Conservation (phyloP, 2,113 vertebrate species). For the Coturnix japonica region DNA sequence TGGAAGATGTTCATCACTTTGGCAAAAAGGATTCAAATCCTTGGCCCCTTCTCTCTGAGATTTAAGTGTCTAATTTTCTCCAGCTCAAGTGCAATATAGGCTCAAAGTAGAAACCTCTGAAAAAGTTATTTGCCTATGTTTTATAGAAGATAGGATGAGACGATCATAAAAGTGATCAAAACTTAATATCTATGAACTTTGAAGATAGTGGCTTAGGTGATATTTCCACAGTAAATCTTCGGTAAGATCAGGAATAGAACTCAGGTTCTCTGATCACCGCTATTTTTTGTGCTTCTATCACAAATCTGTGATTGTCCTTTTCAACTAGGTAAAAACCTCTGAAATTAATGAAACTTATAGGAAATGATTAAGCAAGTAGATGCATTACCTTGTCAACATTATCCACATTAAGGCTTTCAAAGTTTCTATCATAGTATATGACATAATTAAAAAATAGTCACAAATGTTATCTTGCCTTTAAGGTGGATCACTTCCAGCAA, state of each 20-base stretch:
- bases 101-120: slow-evolving; percentile 2
- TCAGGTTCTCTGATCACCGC: background rate
- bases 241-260: background rate
- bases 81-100: slow-evolving; percentile 19
- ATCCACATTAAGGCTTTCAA: background rate
- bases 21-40: slow-evolving; percentile 32
- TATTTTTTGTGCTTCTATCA: background rate
- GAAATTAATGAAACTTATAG: background rate
- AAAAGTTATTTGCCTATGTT: slow-evolving; percentile 48
- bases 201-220: slow-evolving; percentile 20
- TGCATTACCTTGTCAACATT: background rate
- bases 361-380: background rate
- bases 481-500: slow-evolving; percentile 53
- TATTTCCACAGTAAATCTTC: slow-evolving; percentile 38
- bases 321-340: background rate
- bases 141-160: slow-evolving; percentile 13
- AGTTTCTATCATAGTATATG: background rate
- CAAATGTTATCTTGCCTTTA: background rate
- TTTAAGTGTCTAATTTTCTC: slow-evolving; percentile 56
- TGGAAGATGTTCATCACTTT: slow-evolving; percentile 35
- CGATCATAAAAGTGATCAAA: slow-evolving; percentile 52
- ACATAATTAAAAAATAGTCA: background rate
- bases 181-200: slow-evolving; percentile 59
- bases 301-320: background rate
- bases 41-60: slow-evolving; percentile 34